These are phyloP conservation scores for Musca domestica DNA, from an alignment of 1,140 invertebrate species.

Conservation along the genomic window DNA sequence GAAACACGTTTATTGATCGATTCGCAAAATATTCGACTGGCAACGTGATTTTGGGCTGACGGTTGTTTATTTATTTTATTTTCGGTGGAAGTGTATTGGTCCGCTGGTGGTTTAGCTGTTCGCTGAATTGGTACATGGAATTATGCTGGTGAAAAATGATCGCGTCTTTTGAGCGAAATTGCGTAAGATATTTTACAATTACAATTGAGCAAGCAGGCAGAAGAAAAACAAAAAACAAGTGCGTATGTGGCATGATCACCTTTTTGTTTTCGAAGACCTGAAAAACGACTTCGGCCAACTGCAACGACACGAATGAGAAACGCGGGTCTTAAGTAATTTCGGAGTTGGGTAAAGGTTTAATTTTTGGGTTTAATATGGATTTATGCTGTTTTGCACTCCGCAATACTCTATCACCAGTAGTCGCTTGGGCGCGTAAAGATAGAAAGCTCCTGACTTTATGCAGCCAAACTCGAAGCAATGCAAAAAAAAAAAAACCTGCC, in stretches of 20 bases:
- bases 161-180: conserved; percentile 6
- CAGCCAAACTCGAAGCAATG: too few species aligned
- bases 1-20: conserved; percentile 15
- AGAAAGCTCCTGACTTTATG: too few species aligned
- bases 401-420: too few species aligned
- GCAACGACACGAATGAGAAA: neutral
- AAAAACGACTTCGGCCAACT: neutral
- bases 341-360: too few species aligned
- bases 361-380: too few species aligned
- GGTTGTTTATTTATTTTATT: neutral
- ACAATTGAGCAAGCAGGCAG: neutral
- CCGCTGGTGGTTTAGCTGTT: neutral
- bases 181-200: conserved; percentile 12
- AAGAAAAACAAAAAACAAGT: too few species aligned
- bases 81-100: neutral
- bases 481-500: too few species aligned
- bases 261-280: neutral
- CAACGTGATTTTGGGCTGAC: neutral
- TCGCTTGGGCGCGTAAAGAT: too few species aligned
- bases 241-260: conserved; percentile 5
- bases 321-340: neutral
- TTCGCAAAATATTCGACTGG: conserved; percentile 2
- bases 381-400: too few species aligned
- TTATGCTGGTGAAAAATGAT: conserved; percentile 13
- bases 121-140: conserved; percentile 1